Evolutionary conservation across 2,888 invertebrate species (phyloP).

Genomic region (Torymus aiolomorphi): DNA sequence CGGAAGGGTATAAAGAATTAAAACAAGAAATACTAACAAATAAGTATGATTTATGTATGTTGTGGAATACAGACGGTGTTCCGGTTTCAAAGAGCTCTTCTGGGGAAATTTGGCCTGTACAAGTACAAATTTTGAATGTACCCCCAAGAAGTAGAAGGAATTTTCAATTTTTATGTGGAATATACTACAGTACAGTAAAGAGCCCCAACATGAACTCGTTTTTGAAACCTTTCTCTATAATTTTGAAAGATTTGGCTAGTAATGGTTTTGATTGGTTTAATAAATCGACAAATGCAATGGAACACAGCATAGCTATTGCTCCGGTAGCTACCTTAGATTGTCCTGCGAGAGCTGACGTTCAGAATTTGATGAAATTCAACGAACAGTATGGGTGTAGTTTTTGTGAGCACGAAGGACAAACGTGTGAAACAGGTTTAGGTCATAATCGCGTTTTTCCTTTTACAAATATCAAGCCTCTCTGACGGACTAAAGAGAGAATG

Average conservation of each 20-base stretch:
- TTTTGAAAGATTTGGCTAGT: background rate
- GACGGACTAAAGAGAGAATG: too few species aligned
- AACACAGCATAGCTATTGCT: background rate
- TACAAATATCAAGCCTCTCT: too few species aligned
- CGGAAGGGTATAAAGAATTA: background rate
- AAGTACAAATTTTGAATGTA: slow-evolving; percentile 31
- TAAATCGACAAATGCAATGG: background rate
- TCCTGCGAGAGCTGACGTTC: background rate
- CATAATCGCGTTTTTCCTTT: too few species aligned
- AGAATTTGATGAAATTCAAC: background rate
- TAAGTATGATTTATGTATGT: slow-evolving; percentile 20
- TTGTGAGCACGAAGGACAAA: background rate
- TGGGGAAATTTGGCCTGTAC: slow-evolving; percentile 31
- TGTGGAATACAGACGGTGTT: slow-evolving; percentile 28
- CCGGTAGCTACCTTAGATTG: background rate
- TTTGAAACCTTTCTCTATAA: background rate
- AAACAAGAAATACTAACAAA: background rate
- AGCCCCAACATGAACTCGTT: background rate
- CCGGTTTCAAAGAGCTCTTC: slow-evolving; percentile 10
- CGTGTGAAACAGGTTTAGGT: too few species aligned
- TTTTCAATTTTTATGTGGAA: background rate
- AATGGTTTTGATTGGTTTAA: background rate
- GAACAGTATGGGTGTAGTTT: background rate
- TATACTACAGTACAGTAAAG: background rate
- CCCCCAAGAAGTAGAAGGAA: background rate